Base-by-base conservation (phyloP, 2,113 vertebrate species). In the Crotalus horridus region DNA sequence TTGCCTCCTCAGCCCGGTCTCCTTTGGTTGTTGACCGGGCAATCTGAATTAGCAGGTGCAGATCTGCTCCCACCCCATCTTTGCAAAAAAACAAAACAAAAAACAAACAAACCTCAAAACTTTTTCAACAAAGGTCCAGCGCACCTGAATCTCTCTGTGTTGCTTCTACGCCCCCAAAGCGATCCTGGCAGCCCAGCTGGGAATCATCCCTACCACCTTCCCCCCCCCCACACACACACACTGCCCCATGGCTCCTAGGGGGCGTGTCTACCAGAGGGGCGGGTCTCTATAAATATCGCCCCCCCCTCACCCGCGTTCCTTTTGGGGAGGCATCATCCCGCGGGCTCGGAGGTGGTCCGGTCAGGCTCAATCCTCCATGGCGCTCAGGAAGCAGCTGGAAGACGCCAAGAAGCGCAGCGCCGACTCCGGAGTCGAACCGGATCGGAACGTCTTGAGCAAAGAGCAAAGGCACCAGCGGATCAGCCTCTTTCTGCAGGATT, bases 401-500 rank as follows among this genome's bases (percentile, higher is more conserved):
- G 17, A 0, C 51, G 54, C 89, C 29, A 93, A 93, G 91, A 93
- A 92, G 81, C 90, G 92, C 69, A 93, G 94, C 89, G 93, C 26
- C 6, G 95, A 95, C 89, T 94, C 90, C 54, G 95, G 96, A 9
- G 90, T 96, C 93, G 94, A 95, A 69, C 48, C 91, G 26, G 94
- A 94, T 74, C 89, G 96, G 58, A 59, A 59, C 61, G 61, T 90
- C 0, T 21, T 89, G 48, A 93, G 59, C 12, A 96, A 94, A 92
- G 94, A 94, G 90, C 96, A 94, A 87, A 92, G 87, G 93, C 96
- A 98, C 1, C 95, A 96, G 85, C 93, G 97, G 33, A 95, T 97
- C 29, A 23, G 95, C 0, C 97, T 98, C 0, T 98, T 98, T 85
- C 97, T 98, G n/a, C 97, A 97, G 2, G 98, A 98, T 94, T 98